Conservation (phyloP, 2,888 invertebrate genomes). For the Carabus problematicus region DNA sequence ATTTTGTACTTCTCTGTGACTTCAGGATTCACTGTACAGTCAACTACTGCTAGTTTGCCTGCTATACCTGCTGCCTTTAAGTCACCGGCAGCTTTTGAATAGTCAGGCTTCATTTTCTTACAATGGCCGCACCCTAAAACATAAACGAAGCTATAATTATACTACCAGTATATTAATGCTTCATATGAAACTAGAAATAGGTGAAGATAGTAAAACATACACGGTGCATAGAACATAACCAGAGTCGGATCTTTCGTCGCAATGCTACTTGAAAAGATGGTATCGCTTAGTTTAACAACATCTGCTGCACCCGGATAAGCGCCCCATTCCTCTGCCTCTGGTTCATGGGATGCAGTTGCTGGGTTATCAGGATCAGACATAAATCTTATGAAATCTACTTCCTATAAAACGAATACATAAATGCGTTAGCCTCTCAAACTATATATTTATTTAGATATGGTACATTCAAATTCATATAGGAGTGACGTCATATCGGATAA, state of each 20-base stretch:
- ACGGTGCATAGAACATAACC: constrained; percentile 81
- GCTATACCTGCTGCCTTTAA: constrained; percentile 58
- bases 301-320: constrained; percentile 58
- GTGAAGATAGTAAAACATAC: constrained; percentile 59
- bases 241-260: constrained; percentile 67
- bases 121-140: constrained; percentile 77
- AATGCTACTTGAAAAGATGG: constrained; percentile 67
- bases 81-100: constrained; percentile 64
- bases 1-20: constrained; percentile 68
- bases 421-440: too few species aligned
- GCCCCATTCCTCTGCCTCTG: constrained; percentile 58
- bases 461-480: too few species aligned
- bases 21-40: constrained; percentile 69
- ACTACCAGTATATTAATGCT: background rate
- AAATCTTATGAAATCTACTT: constrained; percentile 70
- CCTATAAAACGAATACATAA: constrained; percentile 66
- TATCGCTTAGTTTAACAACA: constrained; percentile 64
- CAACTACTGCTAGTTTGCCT: constrained; percentile 65
- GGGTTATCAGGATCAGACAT: constrained; percentile 64
- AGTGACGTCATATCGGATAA: too few species aligned
- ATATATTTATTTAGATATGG: too few species aligned
- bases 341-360: constrained; percentile 50
- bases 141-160: constrained; percentile 17
- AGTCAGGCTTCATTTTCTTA: constrained; percentile 71
- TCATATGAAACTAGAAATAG: too few species aligned